Evolutionary conservation across 1,140 invertebrate species (phyloP).

Genomic region (Leptopilina clavipes): DNA sequence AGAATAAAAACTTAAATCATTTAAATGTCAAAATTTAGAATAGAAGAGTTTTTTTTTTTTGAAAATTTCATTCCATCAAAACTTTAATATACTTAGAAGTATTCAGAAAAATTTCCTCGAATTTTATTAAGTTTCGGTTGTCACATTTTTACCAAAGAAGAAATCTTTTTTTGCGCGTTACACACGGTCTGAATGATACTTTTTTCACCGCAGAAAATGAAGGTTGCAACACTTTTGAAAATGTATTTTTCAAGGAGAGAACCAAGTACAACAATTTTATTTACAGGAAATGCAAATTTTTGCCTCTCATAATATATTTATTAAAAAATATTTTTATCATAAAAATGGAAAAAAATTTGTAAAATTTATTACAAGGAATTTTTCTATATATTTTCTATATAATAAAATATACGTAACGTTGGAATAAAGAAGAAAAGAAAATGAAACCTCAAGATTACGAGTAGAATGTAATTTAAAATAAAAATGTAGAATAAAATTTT

Average conservation of each 20-base stretch:
- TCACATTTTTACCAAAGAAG: neutral
- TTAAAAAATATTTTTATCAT: neutral
- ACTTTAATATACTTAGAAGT: constrained; percentile 12
- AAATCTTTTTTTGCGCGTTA: neutral
- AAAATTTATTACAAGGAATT: too few relatives aligned
- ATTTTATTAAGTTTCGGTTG: constrained; percentile 7
- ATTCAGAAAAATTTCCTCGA: neutral
- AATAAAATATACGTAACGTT: too few relatives aligned
- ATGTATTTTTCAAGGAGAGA: neutral
- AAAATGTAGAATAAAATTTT: too few relatives aligned
- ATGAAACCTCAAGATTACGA: too few relatives aligned
- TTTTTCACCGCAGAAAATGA: neutral
- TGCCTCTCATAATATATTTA: neutral
- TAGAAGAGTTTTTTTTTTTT: neutral
- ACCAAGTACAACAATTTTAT: neutral
- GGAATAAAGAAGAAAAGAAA: too few relatives aligned
- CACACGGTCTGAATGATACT: constrained; percentile 21
- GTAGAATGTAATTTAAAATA: too few relatives aligned
- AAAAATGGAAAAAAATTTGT: too few relatives aligned
- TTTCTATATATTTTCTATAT: too few relatives aligned
- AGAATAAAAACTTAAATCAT: too few relatives aligned
- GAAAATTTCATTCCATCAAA: neutral
- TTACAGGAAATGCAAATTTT: neutral
- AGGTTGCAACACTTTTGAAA: neutral
- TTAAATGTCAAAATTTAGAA: too few relatives aligned